Evolutionary conservation across 2,113 vertebrate species (phyloP), one percentile per base, ranked within the genome.

Genomic region (Leucoraja erinaceus): DNA sequence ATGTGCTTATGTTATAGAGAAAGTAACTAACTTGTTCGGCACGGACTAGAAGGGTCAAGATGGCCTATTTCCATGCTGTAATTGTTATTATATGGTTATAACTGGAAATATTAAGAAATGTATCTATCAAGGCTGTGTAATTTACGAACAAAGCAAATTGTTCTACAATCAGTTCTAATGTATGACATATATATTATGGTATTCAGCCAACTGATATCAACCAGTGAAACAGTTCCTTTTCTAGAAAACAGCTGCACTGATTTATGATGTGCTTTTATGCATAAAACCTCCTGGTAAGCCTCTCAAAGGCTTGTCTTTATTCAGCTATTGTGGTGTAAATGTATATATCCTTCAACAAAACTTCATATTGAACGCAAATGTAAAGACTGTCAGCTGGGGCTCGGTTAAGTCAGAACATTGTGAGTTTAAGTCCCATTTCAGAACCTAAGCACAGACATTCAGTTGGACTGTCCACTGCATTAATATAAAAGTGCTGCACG

Each of bases 81-180:
- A n/a, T n/a, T n/a, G n/a, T n/a, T n/a, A n/a, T n/a, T n/a, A n/a
- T n/a, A n/a, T n/a, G n/a, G n/a, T n/a, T n/a, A n/a, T n/a, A n/a
- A n/a, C 7, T 59, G 61, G 59, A 86, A 86, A 63, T 86, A 86
- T 61, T 61, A 61, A 86, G 81, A 61, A 86, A 86, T 86, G 14
- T 63, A 59, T 5, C 79, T 47, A 3, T 47, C 54, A 47, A 86
- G 54, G 59, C 22, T 9, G 3, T 63, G 59, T 59, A 18, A 86
- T 61, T 63, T 86, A n/a, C 54, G 56, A 54, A 61, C 11, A 11
- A 59, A 61, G 22, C 56, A 61, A 63, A 61, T 25, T n/a, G 56
- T 63, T 86, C 59, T 86, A 28, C 59, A 63, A 59, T 63, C 59
- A 86, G 18, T 79, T 79, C 33, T 47, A 79, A 86, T 86, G 83